Percentiles rank a stretch among this genome's conserved stretches.
These are phyloP conservation scores for Seriola dumerili DNA, from an alignment of 2,113 vertebrate genomes.

Conservation along the genomic window DNA sequence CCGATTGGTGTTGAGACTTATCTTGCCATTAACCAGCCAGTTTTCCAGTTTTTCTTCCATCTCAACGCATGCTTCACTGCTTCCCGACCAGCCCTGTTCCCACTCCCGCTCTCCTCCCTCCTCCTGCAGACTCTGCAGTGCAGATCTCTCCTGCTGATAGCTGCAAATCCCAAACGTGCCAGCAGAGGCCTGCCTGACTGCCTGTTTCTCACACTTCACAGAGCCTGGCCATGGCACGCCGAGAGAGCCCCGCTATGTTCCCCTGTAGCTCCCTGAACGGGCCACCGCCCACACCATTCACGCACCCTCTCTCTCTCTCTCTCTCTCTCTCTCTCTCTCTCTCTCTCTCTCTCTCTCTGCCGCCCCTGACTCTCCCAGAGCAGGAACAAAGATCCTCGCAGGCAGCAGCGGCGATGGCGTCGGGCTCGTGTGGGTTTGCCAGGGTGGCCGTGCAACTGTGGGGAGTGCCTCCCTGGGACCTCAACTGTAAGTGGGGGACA, in stretches of 20 bases:
- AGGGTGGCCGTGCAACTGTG: conserved; percentile 3
- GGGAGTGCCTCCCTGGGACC: conserved; percentile 12
- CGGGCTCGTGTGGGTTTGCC: conserved; percentile 13
- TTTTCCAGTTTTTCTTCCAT: conserved; percentile 44
- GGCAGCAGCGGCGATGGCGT: neutral
- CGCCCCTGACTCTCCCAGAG: neutral
- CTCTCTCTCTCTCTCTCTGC: conserved; percentile 18
- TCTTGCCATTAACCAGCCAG: conserved; percentile 21
- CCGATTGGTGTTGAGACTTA: conserved; percentile 42
- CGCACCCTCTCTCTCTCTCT: neutral
- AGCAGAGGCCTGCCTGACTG: conserved; percentile 63
- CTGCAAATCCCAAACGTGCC: conserved; percentile 79
- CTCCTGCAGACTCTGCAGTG: conserved; percentile 81
- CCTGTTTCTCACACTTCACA: conserved; percentile 58
- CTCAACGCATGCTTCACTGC: conserved; percentile 47
- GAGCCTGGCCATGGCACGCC: conserved; percentile 50
- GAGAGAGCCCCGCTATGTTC: conserved; percentile 23
- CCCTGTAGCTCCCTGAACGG: conserved; percentile 26
- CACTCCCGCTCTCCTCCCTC: conserved; percentile 46
- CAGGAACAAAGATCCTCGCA: conserved; percentile 5
- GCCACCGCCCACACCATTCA: conserved; percentile 33
- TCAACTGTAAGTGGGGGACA: conserved; percentile 8
- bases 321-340: conserved; percentile 16
- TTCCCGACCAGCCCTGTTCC: conserved; percentile 41
- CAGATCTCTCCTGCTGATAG: conserved; percentile 83